These are phyloP conservation scores for Dicranocentrus wangi DNA, from an alignment of 2,888 invertebrate genomes.

Conservation along the genomic window DNA sequence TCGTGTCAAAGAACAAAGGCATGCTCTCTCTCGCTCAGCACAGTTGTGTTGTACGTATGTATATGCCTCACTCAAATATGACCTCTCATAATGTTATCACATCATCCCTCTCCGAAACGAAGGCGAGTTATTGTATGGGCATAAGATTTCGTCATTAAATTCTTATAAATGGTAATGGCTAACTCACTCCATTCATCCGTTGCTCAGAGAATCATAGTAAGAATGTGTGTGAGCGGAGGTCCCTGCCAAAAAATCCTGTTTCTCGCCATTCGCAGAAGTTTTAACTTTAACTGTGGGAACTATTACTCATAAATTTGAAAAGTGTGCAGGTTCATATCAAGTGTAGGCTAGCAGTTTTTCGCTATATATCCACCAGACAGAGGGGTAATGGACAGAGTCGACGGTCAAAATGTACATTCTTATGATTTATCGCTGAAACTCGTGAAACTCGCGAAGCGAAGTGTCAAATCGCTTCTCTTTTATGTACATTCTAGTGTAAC, in stretches of 20 bases:
- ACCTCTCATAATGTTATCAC: conserved; percentile 34
- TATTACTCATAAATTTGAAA: conserved; percentile 50
- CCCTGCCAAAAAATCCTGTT: conserved; percentile 54
- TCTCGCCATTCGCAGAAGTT: conserved; percentile 56
- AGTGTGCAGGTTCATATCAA: neutral
- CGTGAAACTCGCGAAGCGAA: conserved; percentile 58
- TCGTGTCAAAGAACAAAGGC: conserved; percentile 35
- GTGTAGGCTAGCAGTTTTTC: conserved; percentile 9
- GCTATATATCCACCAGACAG: conserved; percentile 1
- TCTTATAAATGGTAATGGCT: conserved; percentile 42
- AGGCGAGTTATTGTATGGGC: neutral
- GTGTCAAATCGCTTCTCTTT: conserved; percentile 53
- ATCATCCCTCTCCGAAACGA: conserved; percentile 10
- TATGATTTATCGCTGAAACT: conserved; percentile 58
- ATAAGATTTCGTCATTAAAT: conserved; percentile 42
- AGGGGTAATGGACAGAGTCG: conserved; percentile 30
- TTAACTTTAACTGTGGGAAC: conserved; percentile 47
- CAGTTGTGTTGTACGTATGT: neutral
- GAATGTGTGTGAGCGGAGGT: neutral
- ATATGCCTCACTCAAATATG: conserved; percentile 36
- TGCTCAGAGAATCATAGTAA: neutral
- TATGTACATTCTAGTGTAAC: neutral
- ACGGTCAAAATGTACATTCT: conserved; percentile 49
- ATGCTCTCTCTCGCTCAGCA: too few species aligned
- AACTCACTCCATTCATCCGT: conserved; percentile 39